These are phyloP conservation scores for Aphidoletes aphidimyza DNA, from an alignment of 2,888 invertebrate genomes.

Conservation along the genomic window DNA sequence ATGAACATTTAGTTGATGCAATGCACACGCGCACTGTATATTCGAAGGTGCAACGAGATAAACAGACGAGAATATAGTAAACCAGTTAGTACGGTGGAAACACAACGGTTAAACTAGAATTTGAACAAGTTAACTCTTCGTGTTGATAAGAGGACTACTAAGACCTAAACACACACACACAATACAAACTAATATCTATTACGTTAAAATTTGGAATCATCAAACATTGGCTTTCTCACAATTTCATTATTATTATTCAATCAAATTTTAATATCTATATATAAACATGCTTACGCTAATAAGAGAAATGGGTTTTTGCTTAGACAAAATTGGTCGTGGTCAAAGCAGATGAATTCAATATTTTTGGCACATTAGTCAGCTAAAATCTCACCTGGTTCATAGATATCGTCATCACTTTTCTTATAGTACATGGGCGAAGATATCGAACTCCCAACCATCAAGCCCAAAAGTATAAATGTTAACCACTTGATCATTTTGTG, in stretches of 20 bases:
- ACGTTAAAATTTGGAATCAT: no score
- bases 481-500: not conserved
- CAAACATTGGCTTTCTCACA: no score
- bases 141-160: no score
- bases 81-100: not conserved
- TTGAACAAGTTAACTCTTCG: not conserved
- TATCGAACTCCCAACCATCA: not conserved
- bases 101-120: not conserved
- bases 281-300: no score
- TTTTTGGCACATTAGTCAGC: no score
- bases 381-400: conserved; percentile 54
- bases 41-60: not conserved
- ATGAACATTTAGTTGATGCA: not conserved
- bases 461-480: not conserved
- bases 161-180: no score
- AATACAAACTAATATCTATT: no score
- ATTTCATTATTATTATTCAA: no score
- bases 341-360: no score
- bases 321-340: no score
- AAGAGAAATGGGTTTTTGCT: no score
- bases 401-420: conserved; percentile 12
- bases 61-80: not conserved
- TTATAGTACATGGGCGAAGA: conserved; percentile 24
- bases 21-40: not conserved
- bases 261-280: no score